Base-by-base conservation (phyloP, 2,888 invertebrate genomes). In the Hecatera dysodea region DNA sequence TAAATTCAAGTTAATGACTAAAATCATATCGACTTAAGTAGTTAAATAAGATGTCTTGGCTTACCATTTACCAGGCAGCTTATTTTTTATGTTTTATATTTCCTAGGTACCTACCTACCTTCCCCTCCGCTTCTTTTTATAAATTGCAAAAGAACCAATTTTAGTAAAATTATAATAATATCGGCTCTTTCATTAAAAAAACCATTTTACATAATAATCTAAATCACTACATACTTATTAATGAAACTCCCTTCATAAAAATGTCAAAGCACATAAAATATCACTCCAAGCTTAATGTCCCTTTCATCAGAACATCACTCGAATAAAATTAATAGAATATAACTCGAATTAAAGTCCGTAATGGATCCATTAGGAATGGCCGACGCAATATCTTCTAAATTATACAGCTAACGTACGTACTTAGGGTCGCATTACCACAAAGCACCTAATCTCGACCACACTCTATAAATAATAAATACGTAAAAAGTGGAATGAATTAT, bases 361-460 rank as follows among this genome's bases (percentile, higher is more conserved):
- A 72, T 59, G 52, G 44, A 72, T 46, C 60, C 52, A 71, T 72
- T 72, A 71, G 52, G 44, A 36, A n/a, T 36, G 22, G 42, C 33
- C 33, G n/a, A 9, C 44, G 19, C 27, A 27, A 59, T 52, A 59
- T 72, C 44, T 60, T 29, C 9, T 12, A 53, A 71, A 60, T 39
- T 72, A 60, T 61, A 44, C 24, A 29, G 53, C 19, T 27, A 59
- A 70, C 44, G 46, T 36, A n/a, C 27, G 46, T 42, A 29, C 48
- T 60, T 24, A 39, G 8, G 44, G 1, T 44, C 44, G 2, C 36
- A 53, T 53, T 53, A 72, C 36, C 52, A 6, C 19, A 36, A 27
- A 71, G 52, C 22, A 29, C 19, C 27, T 53, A 36, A 60, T 71
- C 61, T 72, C 44, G 27, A 15, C 33, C 50, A 44, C 36, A 60